Conservation (phyloP, 2,888 invertebrate species). For the Leptinotarsa rubiginosa region DNA sequence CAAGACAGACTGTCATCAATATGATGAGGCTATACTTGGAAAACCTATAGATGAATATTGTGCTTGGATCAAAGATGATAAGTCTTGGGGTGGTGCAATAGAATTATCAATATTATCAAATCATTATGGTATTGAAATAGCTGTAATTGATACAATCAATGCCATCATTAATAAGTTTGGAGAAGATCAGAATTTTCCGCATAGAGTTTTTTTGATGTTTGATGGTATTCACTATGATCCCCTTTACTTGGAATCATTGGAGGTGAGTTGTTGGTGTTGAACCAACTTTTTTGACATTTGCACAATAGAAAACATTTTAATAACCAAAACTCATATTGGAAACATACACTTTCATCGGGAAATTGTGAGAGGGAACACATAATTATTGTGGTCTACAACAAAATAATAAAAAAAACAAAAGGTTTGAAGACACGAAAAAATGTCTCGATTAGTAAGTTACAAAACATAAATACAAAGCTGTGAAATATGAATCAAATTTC, state of each 20-base stretch:
- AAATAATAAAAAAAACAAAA: too few species aligned
- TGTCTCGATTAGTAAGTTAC: too few species aligned
- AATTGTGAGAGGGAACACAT: too few species aligned
- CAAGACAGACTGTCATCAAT: slow-evolving; percentile 79
- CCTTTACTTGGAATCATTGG: slow-evolving; percentile 83
- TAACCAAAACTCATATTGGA: too few species aligned
- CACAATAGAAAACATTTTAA: too few species aligned
- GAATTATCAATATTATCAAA: slow-evolving; percentile 90
- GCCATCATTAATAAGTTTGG: slow-evolving; percentile 93
- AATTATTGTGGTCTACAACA: too few species aligned
- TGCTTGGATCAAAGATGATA: slow-evolving; percentile 88
- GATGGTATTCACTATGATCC: slow-evolving; percentile 98
- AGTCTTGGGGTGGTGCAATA: slow-evolving; percentile 97
- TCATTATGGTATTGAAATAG: slow-evolving; percentile 91
- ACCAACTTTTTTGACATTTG: too few species aligned
- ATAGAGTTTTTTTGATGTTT: slow-evolving; percentile 89
- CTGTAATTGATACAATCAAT: slow-evolving; percentile 91
- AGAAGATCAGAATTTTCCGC: slow-evolving; percentile 87
- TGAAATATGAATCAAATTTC: too few species aligned
- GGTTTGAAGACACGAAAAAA: too few species aligned
- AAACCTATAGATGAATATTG: slow-evolving; percentile 88
- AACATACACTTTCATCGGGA: too few species aligned
- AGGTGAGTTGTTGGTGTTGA: slow-evolving; percentile 70
- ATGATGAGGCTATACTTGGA: slow-evolving; percentile 86
- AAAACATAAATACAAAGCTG: too few species aligned